Base-by-base conservation (phyloP, 2,113 vertebrate genomes). In the Rhipidura dahli region DNA sequence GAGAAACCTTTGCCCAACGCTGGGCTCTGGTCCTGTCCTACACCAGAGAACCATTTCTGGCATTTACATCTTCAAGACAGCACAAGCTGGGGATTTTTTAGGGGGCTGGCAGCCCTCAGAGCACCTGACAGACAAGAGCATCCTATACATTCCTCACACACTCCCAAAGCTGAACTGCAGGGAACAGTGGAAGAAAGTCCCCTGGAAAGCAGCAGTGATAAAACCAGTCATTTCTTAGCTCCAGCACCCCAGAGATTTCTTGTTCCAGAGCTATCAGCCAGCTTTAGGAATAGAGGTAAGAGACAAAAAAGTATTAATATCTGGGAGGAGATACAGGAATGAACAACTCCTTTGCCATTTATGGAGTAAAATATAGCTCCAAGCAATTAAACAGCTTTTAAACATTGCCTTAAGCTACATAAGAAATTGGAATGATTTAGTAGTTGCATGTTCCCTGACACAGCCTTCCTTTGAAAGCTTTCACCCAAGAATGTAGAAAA, bases 11-110 rank as follows among this genome's bases (percentile, higher is more conserved):
- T 22, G 14, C 21, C 50, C 39, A 30, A 13, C 10, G 14, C 19
- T 2, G 11, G 45, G 59, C 5, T 19, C 39, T 6, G 16, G 22
- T 30, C 51, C 39, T 59, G 28, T 83, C 40, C 56, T 21, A 5
- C 60, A 23, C 15, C 78, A 54, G 9, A 0, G 3, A 85, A 27
- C 13, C 20, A 4, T 30, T 82, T 37, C n/a, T 75, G 79, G 30
- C 9, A 10, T 24, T 44, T 40, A 11, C 18, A 44, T 31, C 64
- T 42, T 26, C 68, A 40, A 47, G 19, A 4, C 33, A 2, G 27
- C 45, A 11, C 0, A 2, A 88, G 15, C 30, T 44, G 40, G 28
- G 30, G 11, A 9, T n/a, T 57, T 65, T 65, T 0, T 14, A 10
- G 14, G 37, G 31, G 33, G 6, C 26, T 50, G 54, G 42, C 19